phyloP scores from a whole-genome alignment of 2,113 vertebrate genomes.

The Hirundichthys speculiger region DNA sequence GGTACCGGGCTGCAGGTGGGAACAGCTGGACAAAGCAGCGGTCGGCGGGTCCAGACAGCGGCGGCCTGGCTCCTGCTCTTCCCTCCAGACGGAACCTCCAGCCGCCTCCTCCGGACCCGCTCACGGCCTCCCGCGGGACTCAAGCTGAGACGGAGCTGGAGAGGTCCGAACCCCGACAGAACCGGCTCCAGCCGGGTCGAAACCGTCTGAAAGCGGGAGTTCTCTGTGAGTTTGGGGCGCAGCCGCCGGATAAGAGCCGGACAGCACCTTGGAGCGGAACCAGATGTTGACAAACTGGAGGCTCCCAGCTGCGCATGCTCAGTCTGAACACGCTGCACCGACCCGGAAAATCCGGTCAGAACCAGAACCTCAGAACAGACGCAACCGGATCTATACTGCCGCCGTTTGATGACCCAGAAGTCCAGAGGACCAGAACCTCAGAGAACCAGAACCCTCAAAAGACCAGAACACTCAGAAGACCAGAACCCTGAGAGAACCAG shows the following conservation, averaged over 20 bases:
- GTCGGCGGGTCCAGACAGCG: too few relatives aligned
- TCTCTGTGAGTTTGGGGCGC: constrained; percentile 41
- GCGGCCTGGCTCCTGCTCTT: not conserved
- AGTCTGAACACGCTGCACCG: not conserved
- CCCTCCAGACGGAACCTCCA: not conserved
- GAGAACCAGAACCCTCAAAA: too few relatives aligned
- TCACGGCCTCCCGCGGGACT: not conserved
- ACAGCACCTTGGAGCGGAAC: constrained; percentile 40
- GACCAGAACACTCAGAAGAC: too few relatives aligned
- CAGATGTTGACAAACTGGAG: constrained; percentile 52
- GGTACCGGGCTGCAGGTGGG: not conserved
- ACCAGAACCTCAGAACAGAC: too few relatives aligned
- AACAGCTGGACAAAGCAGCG: too few relatives aligned
- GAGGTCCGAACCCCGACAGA: not conserved
- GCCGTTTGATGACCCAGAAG: too few relatives aligned
- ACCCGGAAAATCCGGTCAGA: constrained; percentile 32
- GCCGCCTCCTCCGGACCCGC: constrained; percentile 27
- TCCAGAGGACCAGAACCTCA: too few relatives aligned
- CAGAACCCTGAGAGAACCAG: too few relatives aligned
- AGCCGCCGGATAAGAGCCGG: too few relatives aligned
- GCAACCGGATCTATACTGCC: constrained; percentile 48
- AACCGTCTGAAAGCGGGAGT: not conserved
- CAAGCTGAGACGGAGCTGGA: too few relatives aligned
- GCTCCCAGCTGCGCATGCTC: constrained; percentile 42
- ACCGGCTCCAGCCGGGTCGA: too few relatives aligned